Base-by-base conservation (phyloP, 1,140 invertebrate genomes). In the Drosophila fuyamai region DNA sequence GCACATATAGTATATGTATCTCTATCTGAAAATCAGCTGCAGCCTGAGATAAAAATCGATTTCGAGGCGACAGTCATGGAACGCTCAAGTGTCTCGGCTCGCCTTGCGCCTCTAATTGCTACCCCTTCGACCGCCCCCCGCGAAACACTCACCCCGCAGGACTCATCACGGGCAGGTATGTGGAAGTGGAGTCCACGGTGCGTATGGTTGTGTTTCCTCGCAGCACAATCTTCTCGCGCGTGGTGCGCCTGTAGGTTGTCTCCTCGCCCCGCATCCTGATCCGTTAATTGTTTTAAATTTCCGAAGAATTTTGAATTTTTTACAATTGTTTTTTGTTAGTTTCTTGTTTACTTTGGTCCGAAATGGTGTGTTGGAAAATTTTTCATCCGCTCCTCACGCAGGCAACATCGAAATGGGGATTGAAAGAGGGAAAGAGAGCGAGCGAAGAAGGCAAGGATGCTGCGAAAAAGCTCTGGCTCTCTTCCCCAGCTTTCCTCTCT, bases 191-290 rank as follows among this genome's bases (percentile, higher is more conserved):
- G 60, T 92, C 90, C 78, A 92, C 74, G 23, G 91, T 92, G 56
- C 90, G 90, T 53, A 92, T 91, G 61, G 92, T 81, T 40, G 91
- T 92, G 76, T 92, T 92, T 27, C 92, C 92, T 40, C 90, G 88
- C 43, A 92, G 61, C 23, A 92, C 79, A 79, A 92, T 76, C 76
- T 92, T 92, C 75, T 92, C 92, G 66, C 91, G 86, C 72, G 92
- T 92, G 27, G 92, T 83, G 50, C 92, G 85, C 46, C 82, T 90
- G 72, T 88, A 91, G 13, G 90, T 86, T 29, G 60, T 76, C 70
- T 92, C 92, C 61, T 92, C 92, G 35, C 79, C 80, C 12, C 91
- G 91, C 88, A 92, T 90, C 50, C 55, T 88, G 54, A 12, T 54
- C 8, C 13, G 43, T 23, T 9, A 29, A n/a, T 47, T 7, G 5